Evolutionary conservation across 2,797 vertebrate genomes (phyloP).

Genomic region (Loriculus beryllinus): DNA sequence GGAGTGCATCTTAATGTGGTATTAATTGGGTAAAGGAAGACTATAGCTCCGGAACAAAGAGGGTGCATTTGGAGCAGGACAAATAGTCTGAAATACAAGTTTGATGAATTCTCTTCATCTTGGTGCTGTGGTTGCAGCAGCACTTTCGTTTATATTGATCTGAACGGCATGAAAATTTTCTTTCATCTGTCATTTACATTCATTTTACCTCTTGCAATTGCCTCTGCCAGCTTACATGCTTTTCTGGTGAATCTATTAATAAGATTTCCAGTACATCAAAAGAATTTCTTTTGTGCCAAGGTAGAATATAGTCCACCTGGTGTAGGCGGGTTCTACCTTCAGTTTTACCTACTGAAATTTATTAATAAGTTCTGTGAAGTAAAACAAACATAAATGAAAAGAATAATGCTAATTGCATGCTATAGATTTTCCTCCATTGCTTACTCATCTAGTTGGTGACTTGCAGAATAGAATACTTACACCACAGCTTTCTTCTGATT

Average conservation of each 20-base stretch:
- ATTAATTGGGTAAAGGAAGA: slow-evolving; percentile 45
- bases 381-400: neutral
- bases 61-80: slow-evolving; percentile 32
- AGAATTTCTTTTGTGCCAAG: slow-evolving; percentile 31
- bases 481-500: slow-evolving; percentile 12
- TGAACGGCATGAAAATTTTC: slow-evolving; percentile 34
- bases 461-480: slow-evolving; percentile 28
- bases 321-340: slow-evolving; percentile 22
- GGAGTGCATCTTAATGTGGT: slow-evolving; percentile 36
- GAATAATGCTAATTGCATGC: slow-evolving; percentile 35
- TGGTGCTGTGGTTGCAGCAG: slow-evolving; percentile 7
- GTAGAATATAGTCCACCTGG: neutral
- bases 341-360: slow-evolving; percentile 46
- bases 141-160: slow-evolving; percentile 55
- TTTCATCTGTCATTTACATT: slow-evolving; percentile 68
- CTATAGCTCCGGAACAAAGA: neutral
- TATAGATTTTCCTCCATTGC: slow-evolving; percentile 36
- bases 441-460: slow-evolving; percentile 31
- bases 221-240: slow-evolving; percentile 50
- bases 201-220: slow-evolving; percentile 56
- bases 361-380: slow-evolving; percentile 45
- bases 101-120: slow-evolving; percentile 41
- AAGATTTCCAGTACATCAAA: slow-evolving; percentile 52
- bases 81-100: slow-evolving; percentile 36
- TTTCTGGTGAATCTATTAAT: slow-evolving; percentile 60